These are phyloP conservation scores for Polymixis lichenea DNA, from an alignment of 2,888 invertebrate species.

Conservation along the genomic window DNA sequence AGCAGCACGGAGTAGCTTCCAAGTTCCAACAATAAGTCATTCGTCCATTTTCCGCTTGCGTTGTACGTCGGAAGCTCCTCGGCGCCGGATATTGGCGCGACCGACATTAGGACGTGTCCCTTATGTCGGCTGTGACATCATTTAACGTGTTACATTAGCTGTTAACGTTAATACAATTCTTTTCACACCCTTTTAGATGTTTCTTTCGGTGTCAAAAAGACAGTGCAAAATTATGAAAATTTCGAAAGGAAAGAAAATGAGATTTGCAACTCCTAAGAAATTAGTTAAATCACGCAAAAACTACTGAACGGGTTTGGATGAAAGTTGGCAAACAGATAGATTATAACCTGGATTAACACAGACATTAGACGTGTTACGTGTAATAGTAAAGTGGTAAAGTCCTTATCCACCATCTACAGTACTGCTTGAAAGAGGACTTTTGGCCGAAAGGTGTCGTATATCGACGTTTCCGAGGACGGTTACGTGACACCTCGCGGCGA, in stretches of 20 bases:
- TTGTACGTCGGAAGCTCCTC: conserved; percentile 35
- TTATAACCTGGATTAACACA: too few species aligned
- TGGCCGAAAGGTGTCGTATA: too few species aligned
- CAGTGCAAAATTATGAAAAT: background rate
- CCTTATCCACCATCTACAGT: too few species aligned
- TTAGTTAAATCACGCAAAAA: too few species aligned
- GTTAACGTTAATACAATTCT: background rate
- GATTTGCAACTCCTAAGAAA: background rate
- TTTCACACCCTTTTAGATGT: background rate
- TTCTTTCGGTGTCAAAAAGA: background rate
- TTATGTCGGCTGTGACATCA: background rate
- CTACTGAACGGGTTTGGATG: too few species aligned
- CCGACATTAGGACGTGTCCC: conserved; percentile 19
- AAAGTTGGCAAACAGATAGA: too few species aligned
- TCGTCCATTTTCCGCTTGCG: conserved; percentile 7
- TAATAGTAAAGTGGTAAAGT: too few species aligned
- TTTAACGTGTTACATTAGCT: background rate
- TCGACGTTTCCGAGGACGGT: too few species aligned
- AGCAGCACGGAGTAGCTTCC: too few species aligned
- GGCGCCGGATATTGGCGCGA: conserved; percentile 54
- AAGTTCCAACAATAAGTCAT: conserved; percentile 6
- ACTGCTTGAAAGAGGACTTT: too few species aligned
- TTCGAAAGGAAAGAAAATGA: background rate
- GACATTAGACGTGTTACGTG: too few species aligned
- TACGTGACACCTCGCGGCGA: too few species aligned